Percentiles rank a stretch among this genome's conserved stretches.
Conservation (phyloP, 2,113 vertebrate species). For the Pithys albifrons region DNA sequence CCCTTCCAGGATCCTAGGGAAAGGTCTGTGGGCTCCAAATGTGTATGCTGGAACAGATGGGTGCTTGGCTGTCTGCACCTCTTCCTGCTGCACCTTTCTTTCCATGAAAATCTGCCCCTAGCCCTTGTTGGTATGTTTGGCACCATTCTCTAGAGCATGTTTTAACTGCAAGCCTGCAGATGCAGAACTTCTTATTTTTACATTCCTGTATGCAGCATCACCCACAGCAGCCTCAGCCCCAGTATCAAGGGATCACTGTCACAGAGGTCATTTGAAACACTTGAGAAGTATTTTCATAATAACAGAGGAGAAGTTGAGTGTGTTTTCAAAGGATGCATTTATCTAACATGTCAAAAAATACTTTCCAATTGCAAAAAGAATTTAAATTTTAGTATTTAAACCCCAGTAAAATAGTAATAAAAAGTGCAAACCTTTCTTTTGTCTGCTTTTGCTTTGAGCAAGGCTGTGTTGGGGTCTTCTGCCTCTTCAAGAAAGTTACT, state of each 20-base stretch:
- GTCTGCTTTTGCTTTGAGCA: not conserved
- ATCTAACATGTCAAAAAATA: not conserved
- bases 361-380: not conserved
- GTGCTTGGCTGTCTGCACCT: not conserved
- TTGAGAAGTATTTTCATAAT: not conserved
- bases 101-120: accelerated
- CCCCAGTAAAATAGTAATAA: not conserved
- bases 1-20: not conserved
- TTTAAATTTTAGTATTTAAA: not conserved
- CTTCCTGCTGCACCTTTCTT: not conserved
- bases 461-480: not conserved
- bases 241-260: not conserved
- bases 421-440: not conserved
- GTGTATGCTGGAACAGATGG: not conserved
- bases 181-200: not conserved
- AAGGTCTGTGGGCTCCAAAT: not conserved
- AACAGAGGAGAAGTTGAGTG: not conserved
- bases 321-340: not conserved
- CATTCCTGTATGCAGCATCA: not conserved
- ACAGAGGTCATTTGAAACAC: not conserved
- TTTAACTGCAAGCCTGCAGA: not conserved
- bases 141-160: not conserved
- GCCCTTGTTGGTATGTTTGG: accelerated
- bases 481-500: not conserved
- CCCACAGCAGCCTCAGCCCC: not conserved